Conservation (phyloP, 1,140 invertebrate species). For the Diabrotica undecimpunctata region DNA sequence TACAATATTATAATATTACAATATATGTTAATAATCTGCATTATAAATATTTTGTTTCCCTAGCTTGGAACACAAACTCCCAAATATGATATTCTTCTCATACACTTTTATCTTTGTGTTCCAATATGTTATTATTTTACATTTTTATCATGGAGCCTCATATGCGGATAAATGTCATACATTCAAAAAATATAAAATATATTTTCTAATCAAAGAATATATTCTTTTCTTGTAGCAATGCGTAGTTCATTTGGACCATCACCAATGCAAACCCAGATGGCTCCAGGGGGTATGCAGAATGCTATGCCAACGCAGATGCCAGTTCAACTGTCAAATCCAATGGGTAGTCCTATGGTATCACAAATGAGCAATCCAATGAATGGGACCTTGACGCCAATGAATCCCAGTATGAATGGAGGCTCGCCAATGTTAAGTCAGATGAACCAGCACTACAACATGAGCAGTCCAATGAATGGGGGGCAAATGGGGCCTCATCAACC, state of each 20-base stretch:
- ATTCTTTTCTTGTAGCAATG: constrained; percentile 39
- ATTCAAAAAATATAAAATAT: too few relatives aligned
- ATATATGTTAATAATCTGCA: too few relatives aligned
- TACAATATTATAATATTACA: too few relatives aligned
- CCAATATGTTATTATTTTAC: too few relatives aligned
- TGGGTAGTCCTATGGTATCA: constrained; percentile 38
- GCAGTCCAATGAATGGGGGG: constrained; percentile 23
- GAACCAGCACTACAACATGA: constrained; percentile 41
- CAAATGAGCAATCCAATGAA: constrained; percentile 51
- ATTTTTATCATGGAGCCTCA: too few relatives aligned
- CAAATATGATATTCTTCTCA: too few relatives aligned
- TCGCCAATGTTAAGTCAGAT: constrained; percentile 39
- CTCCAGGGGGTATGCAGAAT: constrained; percentile 50
- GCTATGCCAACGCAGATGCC: constrained; percentile 48
- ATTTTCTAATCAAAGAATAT: too few relatives aligned
- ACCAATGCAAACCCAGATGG: constrained; percentile 51
- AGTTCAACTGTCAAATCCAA: constrained; percentile 38
- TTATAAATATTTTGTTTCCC: neutral
- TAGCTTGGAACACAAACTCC: too few relatives aligned
- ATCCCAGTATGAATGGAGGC: constrained; percentile 31
- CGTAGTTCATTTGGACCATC: constrained; percentile 55
- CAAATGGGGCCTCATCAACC: constrained; percentile 33
- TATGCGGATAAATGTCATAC: too few relatives aligned
- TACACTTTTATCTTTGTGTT: too few relatives aligned
- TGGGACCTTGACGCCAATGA: constrained; percentile 50